Evolutionary conservation across 2,797 vertebrate species (phyloP).

Genomic region (Decapterus maruadsi): DNA sequence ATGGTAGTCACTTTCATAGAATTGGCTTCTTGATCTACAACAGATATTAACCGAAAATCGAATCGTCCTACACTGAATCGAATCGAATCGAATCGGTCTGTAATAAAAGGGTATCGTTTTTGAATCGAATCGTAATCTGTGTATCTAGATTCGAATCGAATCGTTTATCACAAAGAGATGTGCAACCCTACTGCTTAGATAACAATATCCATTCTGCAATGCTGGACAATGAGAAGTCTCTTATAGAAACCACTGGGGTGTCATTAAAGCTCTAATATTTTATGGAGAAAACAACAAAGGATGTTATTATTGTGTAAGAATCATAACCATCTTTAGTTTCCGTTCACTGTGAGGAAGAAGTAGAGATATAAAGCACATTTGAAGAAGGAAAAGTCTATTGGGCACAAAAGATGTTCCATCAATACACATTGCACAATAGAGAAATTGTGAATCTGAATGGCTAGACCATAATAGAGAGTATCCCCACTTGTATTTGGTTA

Average conservation of each 20-base stretch:
- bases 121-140: too few relatives aligned
- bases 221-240: neutral
- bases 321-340: neutral
- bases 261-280: neutral
- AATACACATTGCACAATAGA: neutral
- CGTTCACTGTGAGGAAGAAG: neutral
- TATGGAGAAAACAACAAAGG: neutral
- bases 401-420: neutral
- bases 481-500: neutral
- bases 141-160: too few relatives aligned
- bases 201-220: slow-evolving; percentile 1
- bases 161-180: too few relatives aligned
- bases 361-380: neutral
- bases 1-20: too few relatives aligned
- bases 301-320: neutral
- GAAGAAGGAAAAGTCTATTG: neutral
- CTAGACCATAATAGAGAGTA: neutral
- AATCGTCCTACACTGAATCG: too few relatives aligned
- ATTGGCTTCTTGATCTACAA: too few relatives aligned
- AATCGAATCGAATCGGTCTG: too few relatives aligned
- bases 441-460: neutral
- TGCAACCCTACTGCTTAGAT: slow-evolving; percentile 13
- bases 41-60: too few relatives aligned
- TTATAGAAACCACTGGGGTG: neutral
- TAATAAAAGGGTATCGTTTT: too few relatives aligned